These are phyloP conservation scores for Lamproptera curius DNA, from an alignment of 2,888 invertebrate genomes.

Conservation along the genomic window DNA sequence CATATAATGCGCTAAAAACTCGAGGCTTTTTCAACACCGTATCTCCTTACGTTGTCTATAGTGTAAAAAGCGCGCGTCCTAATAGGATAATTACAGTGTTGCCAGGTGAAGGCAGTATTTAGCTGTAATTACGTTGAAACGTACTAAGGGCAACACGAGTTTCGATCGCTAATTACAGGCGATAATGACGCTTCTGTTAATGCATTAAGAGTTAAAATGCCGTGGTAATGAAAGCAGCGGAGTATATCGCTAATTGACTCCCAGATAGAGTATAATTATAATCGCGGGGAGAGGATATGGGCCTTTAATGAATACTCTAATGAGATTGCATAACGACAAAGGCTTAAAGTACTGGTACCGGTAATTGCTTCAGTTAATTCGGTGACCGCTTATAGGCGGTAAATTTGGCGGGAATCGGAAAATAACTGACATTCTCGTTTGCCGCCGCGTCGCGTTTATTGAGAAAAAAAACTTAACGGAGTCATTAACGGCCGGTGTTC, in stretches of 20 bases:
- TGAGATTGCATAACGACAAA: conserved; percentile 13
- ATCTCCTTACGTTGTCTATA: conserved; percentile 23
- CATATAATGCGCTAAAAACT: too few relatives aligned
- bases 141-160: conserved; percentile 9
- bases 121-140: conserved; percentile 25
- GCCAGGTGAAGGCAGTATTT: conserved; percentile 26
- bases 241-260: conserved; percentile 15
- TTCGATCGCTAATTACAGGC: not conserved
- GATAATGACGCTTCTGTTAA: not conserved
- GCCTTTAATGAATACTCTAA: conserved; percentile 12
- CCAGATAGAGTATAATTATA: conserved; percentile 14
- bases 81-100: conserved; percentile 33
- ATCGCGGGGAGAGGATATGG: conserved; percentile 12
- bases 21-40: too few relatives aligned
- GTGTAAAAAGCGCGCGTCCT: conserved; percentile 22
- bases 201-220: conserved; percentile 1
- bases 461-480: not conserved
- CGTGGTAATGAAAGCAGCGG: not conserved
- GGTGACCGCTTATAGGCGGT: not conserved
- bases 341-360: not conserved
- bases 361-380: conserved; percentile 1
- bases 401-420: not conserved
- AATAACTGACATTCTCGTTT: not conserved
- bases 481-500: conserved; percentile 4
- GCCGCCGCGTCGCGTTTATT: not conserved